Evolutionary conservation across 2,113 vertebrate genomes (phyloP), one percentile per base, ranked within the genome.

Genomic region (Podiceps cristatus): DNA sequence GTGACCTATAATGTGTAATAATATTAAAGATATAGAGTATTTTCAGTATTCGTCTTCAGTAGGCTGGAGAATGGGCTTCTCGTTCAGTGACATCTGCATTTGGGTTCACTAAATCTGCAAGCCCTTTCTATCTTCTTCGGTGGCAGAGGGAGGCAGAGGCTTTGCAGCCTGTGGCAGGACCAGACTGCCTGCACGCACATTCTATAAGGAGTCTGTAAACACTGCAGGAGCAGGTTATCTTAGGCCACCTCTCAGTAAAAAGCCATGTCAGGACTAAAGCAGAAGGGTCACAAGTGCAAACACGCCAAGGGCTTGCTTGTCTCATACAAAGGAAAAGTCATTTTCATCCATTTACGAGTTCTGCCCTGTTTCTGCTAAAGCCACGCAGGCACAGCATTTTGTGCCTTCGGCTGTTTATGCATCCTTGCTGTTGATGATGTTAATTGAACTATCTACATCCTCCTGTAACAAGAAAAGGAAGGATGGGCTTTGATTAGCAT

Each of bases 221-320:
- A 81, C 24, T 56, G 81, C 68, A 86, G 68, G 58, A 93, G 64
- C 37, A 29, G 72, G 85, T 95, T 90, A 95, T 91, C 82, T 95
- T 68, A 89, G 86, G 88, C 92, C 93, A 94, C n/a, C 73, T 78
- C 79, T 71, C 44, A 63, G 45, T 47, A 89, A 86, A 93, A 90
- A 78, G 18, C 37, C 22, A 8, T 71, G 87, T 59, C 84, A 77
- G 66, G 58, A 91, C 40, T 75, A 84, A 91, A 93, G 37, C 60
- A 86, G 72, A 94, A 95, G 86, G 82, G 68, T 33, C 86, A 93
- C 16, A 42, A 95, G 59, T 67, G 78, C 82, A 96, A 94, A 81
- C 29, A 86, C 3, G 56, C 93, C 9, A 4, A 96, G 40, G 77
- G 84, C 45, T 92, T 64, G 72, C 67, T 81, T 35, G 62, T 83